phyloP scores from a whole-genome alignment of 1,140 invertebrate species.

The Zaprionus ornatus region DNA sequence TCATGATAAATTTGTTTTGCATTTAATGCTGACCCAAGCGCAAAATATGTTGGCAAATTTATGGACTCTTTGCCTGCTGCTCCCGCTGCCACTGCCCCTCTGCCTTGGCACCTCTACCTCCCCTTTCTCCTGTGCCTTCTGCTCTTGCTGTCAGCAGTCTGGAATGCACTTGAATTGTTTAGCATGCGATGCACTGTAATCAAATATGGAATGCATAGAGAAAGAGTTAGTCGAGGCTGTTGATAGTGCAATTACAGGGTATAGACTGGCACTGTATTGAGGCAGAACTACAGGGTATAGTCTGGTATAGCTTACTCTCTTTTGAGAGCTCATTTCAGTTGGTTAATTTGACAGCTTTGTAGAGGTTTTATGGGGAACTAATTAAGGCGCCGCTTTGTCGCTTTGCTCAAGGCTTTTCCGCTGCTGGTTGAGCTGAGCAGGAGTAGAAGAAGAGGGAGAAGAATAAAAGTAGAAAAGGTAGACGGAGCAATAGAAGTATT shows the following conservation, averaged over 20 bases:
- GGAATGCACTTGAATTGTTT: slow-evolving; percentile 33
- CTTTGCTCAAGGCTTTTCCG: neutral
- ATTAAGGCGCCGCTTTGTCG: slow-evolving; percentile 18
- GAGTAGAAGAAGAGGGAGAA: neutral
- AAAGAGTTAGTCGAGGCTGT: neutral
- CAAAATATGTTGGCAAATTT: slow-evolving; percentile 49
- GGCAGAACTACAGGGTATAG: too few relatives aligned
- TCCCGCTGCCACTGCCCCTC: neutral
- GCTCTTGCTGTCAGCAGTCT: neutral
- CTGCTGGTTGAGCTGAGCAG: neutral
- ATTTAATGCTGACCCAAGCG: slow-evolving; percentile 51
- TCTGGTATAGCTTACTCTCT: too few relatives aligned
- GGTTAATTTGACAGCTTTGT: slow-evolving; percentile 26
- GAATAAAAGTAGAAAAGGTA: too few relatives aligned
- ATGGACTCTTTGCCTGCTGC: slow-evolving; percentile 19
- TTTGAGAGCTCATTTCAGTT: neutral
- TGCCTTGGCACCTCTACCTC: neutral
- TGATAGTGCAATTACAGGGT: neutral
- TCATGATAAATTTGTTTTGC: slow-evolving; percentile 55
- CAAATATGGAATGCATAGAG: neutral
- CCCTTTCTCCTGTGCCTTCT: neutral
- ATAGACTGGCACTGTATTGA: too few relatives aligned
- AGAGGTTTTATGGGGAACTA: slow-evolving; percentile 6
- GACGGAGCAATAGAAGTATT: neutral
- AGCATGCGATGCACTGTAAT: neutral